phyloP scores from a whole-genome alignment of 2,797 vertebrate species.

The Erithacus rubecula region DNA sequence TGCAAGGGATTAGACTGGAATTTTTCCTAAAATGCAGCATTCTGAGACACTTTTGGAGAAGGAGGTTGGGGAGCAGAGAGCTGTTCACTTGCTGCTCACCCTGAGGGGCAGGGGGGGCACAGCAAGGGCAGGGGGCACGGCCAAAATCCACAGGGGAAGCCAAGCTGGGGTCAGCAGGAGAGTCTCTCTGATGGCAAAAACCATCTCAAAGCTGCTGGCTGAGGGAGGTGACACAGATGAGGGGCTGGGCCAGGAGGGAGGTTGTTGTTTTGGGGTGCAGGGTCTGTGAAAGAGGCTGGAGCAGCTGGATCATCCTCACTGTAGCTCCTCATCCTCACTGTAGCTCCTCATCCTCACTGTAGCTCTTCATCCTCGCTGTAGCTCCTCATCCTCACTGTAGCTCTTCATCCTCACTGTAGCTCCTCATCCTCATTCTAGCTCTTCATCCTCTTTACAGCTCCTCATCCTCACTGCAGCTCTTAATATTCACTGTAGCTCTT shows the following conservation, averaged over 20 bases:
- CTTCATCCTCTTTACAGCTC: too few relatives aligned
- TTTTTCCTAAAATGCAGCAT: conserved; percentile 17
- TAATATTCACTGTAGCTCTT: accelerated
- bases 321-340: background rate
- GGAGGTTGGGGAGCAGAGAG: background rate
- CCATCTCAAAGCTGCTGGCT: too few relatives aligned
- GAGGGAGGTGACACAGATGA: too few relatives aligned
- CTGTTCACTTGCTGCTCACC: conserved; percentile 27
- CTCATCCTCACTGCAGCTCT: too few relatives aligned
- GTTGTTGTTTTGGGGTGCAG: background rate
- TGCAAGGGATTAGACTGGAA: conserved; percentile 47
- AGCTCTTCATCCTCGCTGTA: too few relatives aligned
- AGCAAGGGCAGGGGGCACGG: background rate
- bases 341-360: too few relatives aligned
- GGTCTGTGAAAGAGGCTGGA: background rate
- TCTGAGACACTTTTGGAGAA: background rate
- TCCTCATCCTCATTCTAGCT: too few relatives aligned
- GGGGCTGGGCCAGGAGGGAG: background rate
- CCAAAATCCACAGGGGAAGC: background rate
- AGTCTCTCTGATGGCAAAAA: background rate
- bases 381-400: background rate
- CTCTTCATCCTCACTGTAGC: too few relatives aligned
- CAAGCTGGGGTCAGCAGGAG: background rate
- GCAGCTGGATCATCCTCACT: too few relatives aligned
- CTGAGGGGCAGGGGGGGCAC: background rate